Evolutionary conservation across 1,140 invertebrate genomes (phyloP), one percentile per base, ranked within the genome.

Genomic region (Leptinotarsa lineolata): DNA sequence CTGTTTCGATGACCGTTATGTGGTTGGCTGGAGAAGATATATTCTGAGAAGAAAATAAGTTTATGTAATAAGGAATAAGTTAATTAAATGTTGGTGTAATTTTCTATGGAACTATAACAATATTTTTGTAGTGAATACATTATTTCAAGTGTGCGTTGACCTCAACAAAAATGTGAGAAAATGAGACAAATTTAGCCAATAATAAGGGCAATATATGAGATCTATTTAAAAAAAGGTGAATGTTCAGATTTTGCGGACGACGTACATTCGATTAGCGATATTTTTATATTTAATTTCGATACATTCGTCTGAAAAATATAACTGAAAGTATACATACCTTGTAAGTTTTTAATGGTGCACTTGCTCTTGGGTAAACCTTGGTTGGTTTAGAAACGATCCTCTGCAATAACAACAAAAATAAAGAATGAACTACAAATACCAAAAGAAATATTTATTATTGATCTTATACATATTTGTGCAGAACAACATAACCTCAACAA

Each of bases 1-100:
- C 77, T 1, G 78, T 78, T 76, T 82, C 80, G n/a, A 82, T 77
- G 45, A 81, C 74, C 16, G 79, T 82, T 72, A 81, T 69, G 21
- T 78, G 72, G 59, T 74, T 78, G 18, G 71, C 73, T 1, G 74
- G 24, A 44, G 76, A 44, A 45, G 68, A 75, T 72, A 68, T 8
- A 45, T 16, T 58, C 65, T 68, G 61, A 54, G 21, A 11, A 39
- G 30, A 11, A 39, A 39, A 39, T 39, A 24, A 70, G 70, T 18
- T 61, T 61, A 61, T 15, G n/a, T 22, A 61, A 11, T 18, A n/a
- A 59, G 2, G 13, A n/a, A 4, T 59, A 20, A 18, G n/a, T 21
- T 21, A 4, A 18, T 61, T 4, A 30, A 21, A 30, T 61, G 12
- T 63, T 68, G 22, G 44, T 61, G 30, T 22, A 22, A 39, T 39